Conservation (phyloP, 2,113 vertebrate genomes). For the Pavo muticus region DNA sequence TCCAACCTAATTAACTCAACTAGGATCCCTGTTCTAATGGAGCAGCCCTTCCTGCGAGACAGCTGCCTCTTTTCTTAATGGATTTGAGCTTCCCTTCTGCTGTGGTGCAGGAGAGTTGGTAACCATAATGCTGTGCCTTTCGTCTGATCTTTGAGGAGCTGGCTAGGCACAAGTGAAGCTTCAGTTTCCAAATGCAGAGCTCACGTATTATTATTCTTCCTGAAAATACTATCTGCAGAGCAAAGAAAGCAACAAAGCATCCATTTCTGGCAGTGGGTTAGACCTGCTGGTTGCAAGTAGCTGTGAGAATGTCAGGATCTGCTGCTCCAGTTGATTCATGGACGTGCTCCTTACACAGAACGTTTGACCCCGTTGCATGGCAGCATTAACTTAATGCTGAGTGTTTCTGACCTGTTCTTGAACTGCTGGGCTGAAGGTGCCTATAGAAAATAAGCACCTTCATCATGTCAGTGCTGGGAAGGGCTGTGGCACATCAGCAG, state of each 20-base stretch:
- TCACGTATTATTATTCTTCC: neutral
- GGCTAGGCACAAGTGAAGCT: neutral
- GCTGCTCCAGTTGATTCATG: neutral
- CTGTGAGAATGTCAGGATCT: neutral
- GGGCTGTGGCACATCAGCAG: neutral
- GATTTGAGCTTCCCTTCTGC: slow-evolving; percentile 27
- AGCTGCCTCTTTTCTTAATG: slow-evolving; percentile 55
- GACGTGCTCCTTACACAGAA: neutral
- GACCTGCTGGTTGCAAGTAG: neutral
- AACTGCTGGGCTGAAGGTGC: neutral
- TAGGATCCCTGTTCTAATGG: slow-evolving; percentile 23
- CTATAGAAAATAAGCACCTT: neutral
- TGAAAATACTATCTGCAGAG: neutral
- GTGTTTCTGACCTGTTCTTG: slow-evolving; percentile 29
- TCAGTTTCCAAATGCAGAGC: neutral
- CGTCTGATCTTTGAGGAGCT: neutral
- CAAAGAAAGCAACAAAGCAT: neutral
- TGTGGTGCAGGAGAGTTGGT: neutral
- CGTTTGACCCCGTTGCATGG: neutral
- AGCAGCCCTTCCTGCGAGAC: slow-evolving; percentile 53
- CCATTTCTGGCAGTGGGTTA: neutral
- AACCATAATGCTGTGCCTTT: neutral
- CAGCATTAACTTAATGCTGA: neutral
- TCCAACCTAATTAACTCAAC: slow-evolving; percentile 59
- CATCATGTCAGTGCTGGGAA: no score